These are phyloP conservation scores for Aphrophora alni DNA, from an alignment of 2,888 invertebrate genomes.

Conservation along the genomic window DNA sequence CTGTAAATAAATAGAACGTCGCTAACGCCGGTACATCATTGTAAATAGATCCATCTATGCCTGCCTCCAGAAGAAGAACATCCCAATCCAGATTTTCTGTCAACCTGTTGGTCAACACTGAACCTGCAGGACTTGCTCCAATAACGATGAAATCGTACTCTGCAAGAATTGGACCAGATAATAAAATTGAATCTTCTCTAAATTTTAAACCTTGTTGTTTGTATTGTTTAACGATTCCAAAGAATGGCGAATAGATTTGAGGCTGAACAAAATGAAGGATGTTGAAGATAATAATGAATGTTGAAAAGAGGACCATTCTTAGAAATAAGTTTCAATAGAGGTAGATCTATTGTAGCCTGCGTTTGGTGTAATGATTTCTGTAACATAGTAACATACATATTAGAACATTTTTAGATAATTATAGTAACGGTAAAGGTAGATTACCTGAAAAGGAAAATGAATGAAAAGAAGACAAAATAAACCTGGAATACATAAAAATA, in stretches of 20 bases:
- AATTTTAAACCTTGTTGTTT: slow-evolving; percentile 28
- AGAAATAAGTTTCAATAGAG: too few species aligned
- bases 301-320: neutral
- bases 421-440: too few species aligned
- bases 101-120: slow-evolving; percentile 73
- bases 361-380: neutral
- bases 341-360: too few species aligned
- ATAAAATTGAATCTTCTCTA: slow-evolving; percentile 36
- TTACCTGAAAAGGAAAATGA: too few species aligned
- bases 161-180: slow-evolving; percentile 27
- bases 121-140: slow-evolving; percentile 62
- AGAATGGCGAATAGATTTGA: neutral
- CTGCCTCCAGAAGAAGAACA: slow-evolving; percentile 71
- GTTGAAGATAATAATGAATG: neutral
- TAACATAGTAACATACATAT: neutral
- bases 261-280: neutral
- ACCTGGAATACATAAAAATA: too few species aligned
- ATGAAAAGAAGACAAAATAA: too few species aligned
- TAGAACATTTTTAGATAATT: too few species aligned
- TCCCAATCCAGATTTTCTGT: slow-evolving; percentile 67
- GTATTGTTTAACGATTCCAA: neutral
- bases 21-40: slow-evolving; percentile 66
- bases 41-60: slow-evolving; percentile 61
- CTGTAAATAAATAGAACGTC: slow-evolving; percentile 65
- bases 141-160: slow-evolving; percentile 44